Conservation (phyloP, 2,113 vertebrate genomes). For the Semicossyphus pulcher region DNA sequence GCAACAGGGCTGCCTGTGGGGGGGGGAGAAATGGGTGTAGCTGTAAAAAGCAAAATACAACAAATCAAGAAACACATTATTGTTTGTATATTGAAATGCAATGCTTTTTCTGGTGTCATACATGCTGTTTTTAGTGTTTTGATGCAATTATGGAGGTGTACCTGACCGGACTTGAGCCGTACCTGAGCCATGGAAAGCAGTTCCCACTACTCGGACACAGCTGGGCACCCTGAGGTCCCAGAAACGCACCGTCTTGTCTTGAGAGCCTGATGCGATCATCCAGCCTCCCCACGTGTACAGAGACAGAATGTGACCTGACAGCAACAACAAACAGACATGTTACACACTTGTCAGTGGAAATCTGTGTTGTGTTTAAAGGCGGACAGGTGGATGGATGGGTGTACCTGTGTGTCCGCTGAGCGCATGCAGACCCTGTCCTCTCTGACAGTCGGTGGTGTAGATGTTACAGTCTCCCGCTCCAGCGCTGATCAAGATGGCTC, state of each 20-base stretch:
- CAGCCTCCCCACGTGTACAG: conserved; percentile 98
- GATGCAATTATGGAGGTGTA: not conserved
- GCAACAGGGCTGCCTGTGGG: conserved; percentile 94
- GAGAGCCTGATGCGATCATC: conserved; percentile 99
- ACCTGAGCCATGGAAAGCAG: conserved; percentile 97
- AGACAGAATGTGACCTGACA: conserved; percentile 95
- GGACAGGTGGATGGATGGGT: not conserved
- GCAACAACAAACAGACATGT: not conserved
- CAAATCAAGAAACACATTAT: too few relatives aligned
- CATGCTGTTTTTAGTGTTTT: not conserved
- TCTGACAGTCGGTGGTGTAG: conserved; percentile 83
- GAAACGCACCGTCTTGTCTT: conserved; percentile 98
- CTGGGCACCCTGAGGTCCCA: conserved; percentile 98
- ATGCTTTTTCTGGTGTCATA: not conserved
- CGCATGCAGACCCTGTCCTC: conserved; percentile 92
- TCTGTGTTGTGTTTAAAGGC: not conserved
- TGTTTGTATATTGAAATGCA: too few relatives aligned
- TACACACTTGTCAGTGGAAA: not conserved
- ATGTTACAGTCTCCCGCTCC: conserved; percentile 95
- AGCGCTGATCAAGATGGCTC: conserved; percentile 97
- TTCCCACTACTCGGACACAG: conserved; percentile 97
- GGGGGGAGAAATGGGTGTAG: too few relatives aligned
- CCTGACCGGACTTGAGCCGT: not conserved
- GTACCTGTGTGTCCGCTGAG: conserved; percentile 89
- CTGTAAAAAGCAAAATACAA: too few relatives aligned